Evolutionary conservation across 2,888 invertebrate genomes (phyloP), one percentile per base, ranked within the genome.

Genomic region (Atrina japonica): DNA sequence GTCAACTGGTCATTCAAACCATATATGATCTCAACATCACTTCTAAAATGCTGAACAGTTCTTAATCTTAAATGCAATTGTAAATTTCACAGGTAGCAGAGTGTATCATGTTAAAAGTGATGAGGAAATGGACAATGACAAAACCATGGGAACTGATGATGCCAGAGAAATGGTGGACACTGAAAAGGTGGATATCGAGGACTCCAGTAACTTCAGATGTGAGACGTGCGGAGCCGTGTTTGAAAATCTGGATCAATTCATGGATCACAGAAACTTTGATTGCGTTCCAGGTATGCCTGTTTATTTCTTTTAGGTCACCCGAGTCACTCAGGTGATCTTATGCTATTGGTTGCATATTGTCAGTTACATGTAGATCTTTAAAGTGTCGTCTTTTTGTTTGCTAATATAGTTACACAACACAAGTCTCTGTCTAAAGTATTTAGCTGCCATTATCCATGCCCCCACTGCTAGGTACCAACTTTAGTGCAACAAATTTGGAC

Each of bases 191-290:
- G 66, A 61, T 30, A 65, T 66, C 1, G 58, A 66, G 11, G 45
- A 52, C 2, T 58, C 68, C 56, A 69, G 77, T 9, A 73, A 75
- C 30, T 81, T 83, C 58, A 70, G 78, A 25, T 88, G 88, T 72
- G 88, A 88, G 63, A 75, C 80, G 11, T 88, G 88, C 72, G 77
- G 80, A 41, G 81, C 82, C 30, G 77, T 72, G 29, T 88, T 87
- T 67, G 68, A 75, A 56, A 84, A 83, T 68, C 82, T 88, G 61
- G 81, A 77, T 52, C 82, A 86, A 59, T 87, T 88, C 69, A 87
- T 88, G 87, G 86, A 88, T 66, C 88, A 88, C 74, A 77, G 85
- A 61, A 88, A 88, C 73, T 84, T 77, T 55, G 84, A 83, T 43
- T 88, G 88, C 72, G 63, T 67, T 2, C 43, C 73, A 71, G 81